These are phyloP conservation scores for Pangasius sanitwongsei DNA, from an alignment of 2,797 vertebrate species.

Conservation along the genomic window DNA sequence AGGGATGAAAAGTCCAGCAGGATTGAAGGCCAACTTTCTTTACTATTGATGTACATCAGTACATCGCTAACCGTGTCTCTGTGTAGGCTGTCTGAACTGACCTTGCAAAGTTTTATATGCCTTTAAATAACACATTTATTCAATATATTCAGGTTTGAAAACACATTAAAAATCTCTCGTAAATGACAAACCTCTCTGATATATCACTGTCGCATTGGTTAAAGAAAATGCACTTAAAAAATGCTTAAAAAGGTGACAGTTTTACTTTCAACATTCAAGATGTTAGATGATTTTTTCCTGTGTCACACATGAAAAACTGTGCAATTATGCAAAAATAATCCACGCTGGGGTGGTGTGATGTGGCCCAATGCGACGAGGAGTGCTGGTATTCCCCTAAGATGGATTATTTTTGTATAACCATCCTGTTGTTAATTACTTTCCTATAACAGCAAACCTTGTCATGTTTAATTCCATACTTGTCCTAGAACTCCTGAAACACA, in stretches of 20 bases:
- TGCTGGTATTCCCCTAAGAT: no score
- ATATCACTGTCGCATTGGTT: background rate
- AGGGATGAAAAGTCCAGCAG: background rate
- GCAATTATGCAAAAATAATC: no score
- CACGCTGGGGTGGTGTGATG: no score
- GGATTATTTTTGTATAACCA: background rate
- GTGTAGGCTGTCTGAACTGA: background rate
- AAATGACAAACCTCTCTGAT: background rate
- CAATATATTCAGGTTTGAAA: background rate
- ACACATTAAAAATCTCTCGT: background rate
- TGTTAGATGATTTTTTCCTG: background rate
- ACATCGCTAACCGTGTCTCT: background rate
- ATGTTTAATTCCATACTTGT: background rate
- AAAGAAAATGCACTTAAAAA: background rate
- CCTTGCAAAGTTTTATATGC: slow-evolving; percentile 7
- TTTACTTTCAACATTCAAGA: background rate
- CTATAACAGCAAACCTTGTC: background rate
- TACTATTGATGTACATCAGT: background rate
- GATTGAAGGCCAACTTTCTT: slow-evolving; percentile 20
- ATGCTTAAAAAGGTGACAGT: background rate
- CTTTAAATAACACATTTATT: background rate
- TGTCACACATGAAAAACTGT: background rate
- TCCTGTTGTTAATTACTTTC: background rate
- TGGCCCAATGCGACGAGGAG: no score
- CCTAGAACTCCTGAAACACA: background rate